These are phyloP conservation scores for Sminthopsis crassicaudata DNA, from an alignment of 2,113 vertebrate genomes.

Conservation along the genomic window DNA sequence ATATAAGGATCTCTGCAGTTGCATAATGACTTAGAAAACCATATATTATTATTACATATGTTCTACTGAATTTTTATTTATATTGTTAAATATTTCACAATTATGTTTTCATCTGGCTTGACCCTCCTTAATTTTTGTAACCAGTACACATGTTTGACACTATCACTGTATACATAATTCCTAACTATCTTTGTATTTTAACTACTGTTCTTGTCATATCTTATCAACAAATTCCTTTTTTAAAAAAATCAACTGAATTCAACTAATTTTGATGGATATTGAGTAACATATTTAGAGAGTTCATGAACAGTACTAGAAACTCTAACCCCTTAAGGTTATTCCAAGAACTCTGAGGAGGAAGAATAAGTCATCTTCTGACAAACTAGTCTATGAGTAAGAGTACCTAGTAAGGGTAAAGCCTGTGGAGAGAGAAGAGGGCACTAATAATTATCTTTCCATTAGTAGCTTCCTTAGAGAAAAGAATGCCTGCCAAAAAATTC, in stretches of 20 bases:
- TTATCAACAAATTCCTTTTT: background rate
- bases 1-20: background rate
- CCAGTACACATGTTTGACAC: background rate
- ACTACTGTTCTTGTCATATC: background rate
- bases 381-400: background rate
- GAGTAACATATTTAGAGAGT: background rate
- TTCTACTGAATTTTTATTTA: background rate
- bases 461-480: slow-evolving; percentile 21
- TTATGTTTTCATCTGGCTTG: background rate
- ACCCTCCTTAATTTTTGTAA: background rate
- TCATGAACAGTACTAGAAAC: background rate
- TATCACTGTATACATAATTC: background rate
- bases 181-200: background rate
- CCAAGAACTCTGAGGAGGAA: background rate
- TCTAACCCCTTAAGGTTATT: background rate
- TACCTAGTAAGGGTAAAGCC: background rate
- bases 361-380: background rate
- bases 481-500: slow-evolving; percentile 18
- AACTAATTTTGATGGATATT: background rate
- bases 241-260: background rate
- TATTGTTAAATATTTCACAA: background rate
- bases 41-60: background rate
- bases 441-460: background rate
- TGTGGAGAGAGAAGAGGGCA: background rate
- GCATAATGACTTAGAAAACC: background rate